phyloP scores from a whole-genome alignment of 2,797 vertebrate species.

The Neoniphon sammara region DNA sequence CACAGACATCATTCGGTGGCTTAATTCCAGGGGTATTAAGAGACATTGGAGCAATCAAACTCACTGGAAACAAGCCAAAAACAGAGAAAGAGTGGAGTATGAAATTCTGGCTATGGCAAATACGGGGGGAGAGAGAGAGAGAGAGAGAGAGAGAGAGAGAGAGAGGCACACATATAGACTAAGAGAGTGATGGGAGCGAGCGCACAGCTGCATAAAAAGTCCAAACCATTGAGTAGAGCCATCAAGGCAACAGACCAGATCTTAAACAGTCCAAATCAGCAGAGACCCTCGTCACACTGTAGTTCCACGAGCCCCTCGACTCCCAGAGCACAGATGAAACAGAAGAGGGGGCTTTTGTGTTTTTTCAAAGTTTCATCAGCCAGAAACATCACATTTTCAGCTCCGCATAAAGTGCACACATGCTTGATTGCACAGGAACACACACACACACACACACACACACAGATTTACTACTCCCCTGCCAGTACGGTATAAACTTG shows the following conservation, averaged over 20 bases:
- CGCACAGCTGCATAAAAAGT: constrained; percentile 1
- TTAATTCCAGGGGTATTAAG: not conserved
- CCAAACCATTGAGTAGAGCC: not conserved
- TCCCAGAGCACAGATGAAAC: constrained; percentile 17
- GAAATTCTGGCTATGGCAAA: not conserved
- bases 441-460: not conserved
- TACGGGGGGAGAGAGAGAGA: not conserved
- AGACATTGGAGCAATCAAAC: constrained; percentile 7
- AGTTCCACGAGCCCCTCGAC: not conserved
- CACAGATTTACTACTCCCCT: constrained; percentile 12
- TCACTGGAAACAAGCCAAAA: constrained; percentile 27
- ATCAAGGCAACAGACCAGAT: constrained; percentile 1
- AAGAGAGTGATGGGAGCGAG: not conserved
- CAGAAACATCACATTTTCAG: constrained; percentile 9
- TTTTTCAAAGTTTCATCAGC: constrained; percentile 16
- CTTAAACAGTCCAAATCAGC: constrained; percentile 5
- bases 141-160: not conserved
- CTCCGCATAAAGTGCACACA: not conserved
- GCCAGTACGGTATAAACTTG: constrained; percentile 26
- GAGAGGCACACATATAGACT: not conserved
- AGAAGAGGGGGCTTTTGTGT: not conserved
- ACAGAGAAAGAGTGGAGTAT: not conserved
- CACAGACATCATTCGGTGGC: constrained; percentile 8
- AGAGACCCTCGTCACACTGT: constrained; percentile 7
- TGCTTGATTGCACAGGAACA: not conserved